phyloP scores from a whole-genome alignment of 2,113 vertebrate species.

The Lipophrys pholis region DNA sequence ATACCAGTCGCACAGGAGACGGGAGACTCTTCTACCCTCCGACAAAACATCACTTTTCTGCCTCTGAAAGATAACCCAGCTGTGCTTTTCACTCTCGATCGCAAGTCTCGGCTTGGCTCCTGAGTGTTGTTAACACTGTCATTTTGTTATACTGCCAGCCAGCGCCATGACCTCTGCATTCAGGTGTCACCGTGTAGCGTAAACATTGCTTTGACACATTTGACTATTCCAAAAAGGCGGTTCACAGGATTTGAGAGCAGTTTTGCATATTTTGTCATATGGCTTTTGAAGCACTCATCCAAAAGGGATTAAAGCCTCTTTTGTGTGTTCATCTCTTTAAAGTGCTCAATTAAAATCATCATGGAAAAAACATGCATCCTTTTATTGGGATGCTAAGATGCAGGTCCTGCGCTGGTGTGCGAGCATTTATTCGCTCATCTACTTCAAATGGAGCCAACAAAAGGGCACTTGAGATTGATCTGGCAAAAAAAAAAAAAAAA shows the following conservation, averaged over 20 bases:
- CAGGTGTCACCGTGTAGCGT: constrained; percentile 66
- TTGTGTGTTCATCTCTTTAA: constrained; percentile 67
- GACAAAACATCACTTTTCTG: constrained; percentile 56
- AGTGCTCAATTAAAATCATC: constrained; percentile 71
- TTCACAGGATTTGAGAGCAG: constrained; percentile 37
- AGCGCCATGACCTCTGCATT: constrained; percentile 52
- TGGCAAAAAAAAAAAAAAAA: constrained; percentile 50
- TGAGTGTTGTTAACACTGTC: constrained; percentile 67
- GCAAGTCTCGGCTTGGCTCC: constrained; percentile 41
- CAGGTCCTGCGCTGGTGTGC: constrained; percentile 41
- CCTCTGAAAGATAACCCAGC: constrained; percentile 54
- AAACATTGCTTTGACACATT: constrained; percentile 77
- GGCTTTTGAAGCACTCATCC: constrained; percentile 65
- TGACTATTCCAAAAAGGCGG: constrained; percentile 53
- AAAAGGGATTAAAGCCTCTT: constrained; percentile 66
- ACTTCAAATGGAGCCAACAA: constrained; percentile 71
- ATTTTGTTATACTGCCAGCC: constrained; percentile 64
- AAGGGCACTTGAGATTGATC: constrained; percentile 67
- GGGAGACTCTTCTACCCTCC: constrained; percentile 20
- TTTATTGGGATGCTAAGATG: constrained; percentile 45
- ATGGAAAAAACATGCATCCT: constrained; percentile 42
- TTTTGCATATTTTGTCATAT: constrained; percentile 75
- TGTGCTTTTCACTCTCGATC: constrained; percentile 51
- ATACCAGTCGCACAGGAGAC: constrained; percentile 77
- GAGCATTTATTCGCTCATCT: constrained; percentile 57